Percentiles rank a stretch among this genome's conserved stretches.
phyloP scores from a whole-genome alignment of 2,797 vertebrate genomes.

The Tolypeutes matacus region DNA sequence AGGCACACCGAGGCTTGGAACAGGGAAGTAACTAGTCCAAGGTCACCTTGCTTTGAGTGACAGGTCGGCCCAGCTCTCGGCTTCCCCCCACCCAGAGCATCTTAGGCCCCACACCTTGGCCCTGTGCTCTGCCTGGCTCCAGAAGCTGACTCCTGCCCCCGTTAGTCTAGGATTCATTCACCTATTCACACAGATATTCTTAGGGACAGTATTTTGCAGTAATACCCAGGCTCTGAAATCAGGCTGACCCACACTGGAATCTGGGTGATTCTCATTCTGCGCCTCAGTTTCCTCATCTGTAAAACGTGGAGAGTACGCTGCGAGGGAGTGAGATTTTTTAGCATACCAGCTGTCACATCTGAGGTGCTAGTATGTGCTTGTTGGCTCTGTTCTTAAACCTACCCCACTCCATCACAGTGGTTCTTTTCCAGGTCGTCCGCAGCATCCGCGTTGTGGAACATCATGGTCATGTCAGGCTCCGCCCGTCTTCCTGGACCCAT shows the following conservation, averaged over 20 bases:
- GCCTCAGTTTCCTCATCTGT: not conserved
- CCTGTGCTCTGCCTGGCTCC: not conserved
- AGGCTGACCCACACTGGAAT: fast-evolving
- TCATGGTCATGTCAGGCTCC: fast-evolving
- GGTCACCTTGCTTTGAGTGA: not conserved
- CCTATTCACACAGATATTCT: fast-evolving
- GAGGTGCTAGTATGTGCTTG: fast-evolving
- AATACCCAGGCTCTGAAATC: not conserved
- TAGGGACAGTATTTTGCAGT: fast-evolving
- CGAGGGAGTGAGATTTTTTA: not conserved
- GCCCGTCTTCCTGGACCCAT: fast-evolving
- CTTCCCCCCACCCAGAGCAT: not conserved
- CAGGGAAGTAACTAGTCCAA: fast-evolving
- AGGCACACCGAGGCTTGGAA: not conserved
- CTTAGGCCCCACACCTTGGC: fast-evolving
- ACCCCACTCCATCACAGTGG: fast-evolving
- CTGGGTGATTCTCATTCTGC: too few relatives aligned
- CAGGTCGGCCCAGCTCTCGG: fast-evolving
- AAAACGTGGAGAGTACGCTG: fast-evolving
- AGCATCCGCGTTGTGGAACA: fast-evolving
- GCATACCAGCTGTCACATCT: fast-evolving
- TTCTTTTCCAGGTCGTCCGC: fast-evolving
- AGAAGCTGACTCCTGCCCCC: not conserved
- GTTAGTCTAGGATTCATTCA: not conserved
- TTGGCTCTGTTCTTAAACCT: not conserved